Evolutionary conservation across 2,797 vertebrate species (phyloP), one percentile per base, ranked within the genome.

Genomic region (Etheostoma perlongum): DNA sequence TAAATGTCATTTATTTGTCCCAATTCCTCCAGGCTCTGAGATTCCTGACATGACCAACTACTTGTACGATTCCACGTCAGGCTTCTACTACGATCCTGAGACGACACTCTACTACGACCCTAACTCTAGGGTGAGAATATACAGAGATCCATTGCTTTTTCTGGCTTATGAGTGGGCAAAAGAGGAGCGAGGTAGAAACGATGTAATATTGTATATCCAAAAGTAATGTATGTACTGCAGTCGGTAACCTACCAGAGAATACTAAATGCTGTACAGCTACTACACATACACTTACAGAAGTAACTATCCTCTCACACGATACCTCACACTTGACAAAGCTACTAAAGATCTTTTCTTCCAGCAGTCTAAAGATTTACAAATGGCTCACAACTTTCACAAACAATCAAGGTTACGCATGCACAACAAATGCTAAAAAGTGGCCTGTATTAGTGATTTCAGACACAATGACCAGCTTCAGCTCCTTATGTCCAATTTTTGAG

Each of bases 1-100:
- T 33, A 4, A 42, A 6, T 13, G 18, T 48, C 1, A 1, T 49
- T 15, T 19, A n/a, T 83, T 53, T 73, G 42, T 69, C 23, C 0
- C 48, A 3, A 18, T 73, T 47, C 21, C 6, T 70, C 12, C 59
- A 95, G 95, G 84, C 84, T 78, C 94, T 92, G 98, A 97, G 57
- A 93, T 94, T 33, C 97, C 97, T 42, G 98, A 99, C 91, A 94
- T 95, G 53, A 94, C 96, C 72, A 97, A 94, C 48, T 99, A 99
- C 83, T 94, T 99, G 80, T 99, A 96, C 42, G 97, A 99, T 86
- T 96, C 97, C 76, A 97, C 97, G 11, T 99, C 98, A 42, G 98
- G 98, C 70, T 98, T 97, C 92, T 99, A 96, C 92, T 99, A 99
- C 0, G 97, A 99, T 81, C 98, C 98, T 0, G 96, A 97, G 92